Conservation (phyloP, 2,113 vertebrate genomes). For the Anser cygnoides region DNA sequence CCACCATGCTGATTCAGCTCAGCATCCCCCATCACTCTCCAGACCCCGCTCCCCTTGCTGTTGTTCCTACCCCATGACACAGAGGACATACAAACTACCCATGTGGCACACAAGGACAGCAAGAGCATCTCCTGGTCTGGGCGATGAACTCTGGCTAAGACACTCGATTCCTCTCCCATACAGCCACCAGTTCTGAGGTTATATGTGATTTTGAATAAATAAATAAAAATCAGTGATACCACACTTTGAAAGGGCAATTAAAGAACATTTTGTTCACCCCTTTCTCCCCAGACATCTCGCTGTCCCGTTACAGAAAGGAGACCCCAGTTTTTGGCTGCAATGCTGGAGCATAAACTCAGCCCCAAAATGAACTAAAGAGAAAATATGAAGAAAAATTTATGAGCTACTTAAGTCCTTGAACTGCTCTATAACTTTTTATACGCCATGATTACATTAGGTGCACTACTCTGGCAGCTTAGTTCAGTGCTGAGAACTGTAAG, state of each 20-base stretch:
- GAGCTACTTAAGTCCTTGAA: constrained; percentile 39
- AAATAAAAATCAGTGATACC: not conserved
- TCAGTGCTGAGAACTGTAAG: not conserved
- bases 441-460: constrained; percentile 17
- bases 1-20: not conserved
- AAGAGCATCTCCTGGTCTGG: not conserved
- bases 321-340: not conserved
- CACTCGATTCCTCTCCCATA: not conserved
- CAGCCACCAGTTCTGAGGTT: not conserved
- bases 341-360: not conserved
- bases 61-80: not conserved
- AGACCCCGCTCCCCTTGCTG: not conserved
- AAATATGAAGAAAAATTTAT: constrained; percentile 52
- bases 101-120: fast-evolving
- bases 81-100: not conserved
- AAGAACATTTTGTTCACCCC: not conserved
- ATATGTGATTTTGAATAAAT: not conserved
- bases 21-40: not conserved
- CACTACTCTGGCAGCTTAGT: not conserved
- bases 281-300: not conserved
- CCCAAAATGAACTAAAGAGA: constrained; percentile 8
- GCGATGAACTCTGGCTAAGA: not conserved
- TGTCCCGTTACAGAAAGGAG: not conserved
- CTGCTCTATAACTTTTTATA: constrained; percentile 43
- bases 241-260: not conserved